These are phyloP conservation scores for Yponomeuta cagnagella DNA, from an alignment of 2,888 invertebrate species.

Conservation along the genomic window DNA sequence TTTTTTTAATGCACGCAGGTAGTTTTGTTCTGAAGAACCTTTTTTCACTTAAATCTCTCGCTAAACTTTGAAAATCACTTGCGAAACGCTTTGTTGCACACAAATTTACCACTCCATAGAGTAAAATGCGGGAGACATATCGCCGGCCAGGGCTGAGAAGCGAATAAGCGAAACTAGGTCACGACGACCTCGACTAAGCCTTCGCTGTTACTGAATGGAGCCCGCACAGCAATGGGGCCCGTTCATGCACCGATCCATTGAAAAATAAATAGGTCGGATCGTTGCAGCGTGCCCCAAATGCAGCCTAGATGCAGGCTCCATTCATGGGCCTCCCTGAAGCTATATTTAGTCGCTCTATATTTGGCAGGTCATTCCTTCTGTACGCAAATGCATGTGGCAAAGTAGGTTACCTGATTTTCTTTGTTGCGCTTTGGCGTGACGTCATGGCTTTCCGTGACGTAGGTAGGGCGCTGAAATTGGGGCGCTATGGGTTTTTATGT, in stretches of 20 bases:
- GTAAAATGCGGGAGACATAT: slow-evolving; percentile 15
- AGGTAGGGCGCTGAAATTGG: slow-evolving; percentile 19
- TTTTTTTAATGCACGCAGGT: slow-evolving; percentile 22
- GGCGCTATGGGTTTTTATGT: slow-evolving; percentile 14
- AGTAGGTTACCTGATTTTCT: slow-evolving; percentile 70
- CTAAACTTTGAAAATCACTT: background rate
- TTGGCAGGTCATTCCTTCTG: slow-evolving; percentile 67
- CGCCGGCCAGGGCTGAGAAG: slow-evolving; percentile 21
- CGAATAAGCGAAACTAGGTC: slow-evolving; percentile 52
- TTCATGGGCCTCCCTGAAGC: slow-evolving; percentile 52
- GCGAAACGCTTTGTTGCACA: background rate
- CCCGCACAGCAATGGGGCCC: slow-evolving; percentile 57
- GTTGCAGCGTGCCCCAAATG: slow-evolving; percentile 62
- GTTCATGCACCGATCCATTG: slow-evolving; percentile 70
- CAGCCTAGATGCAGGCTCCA: slow-evolving; percentile 50
- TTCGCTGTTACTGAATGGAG: slow-evolving; percentile 69
- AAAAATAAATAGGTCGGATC: slow-evolving; percentile 74
- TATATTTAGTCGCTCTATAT: slow-evolving; percentile 70
- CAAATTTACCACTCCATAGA: background rate
- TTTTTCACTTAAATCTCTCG: background rate
- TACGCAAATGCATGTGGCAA: slow-evolving; percentile 64
- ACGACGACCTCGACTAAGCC: slow-evolving; percentile 51
- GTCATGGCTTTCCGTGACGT: slow-evolving; percentile 49
- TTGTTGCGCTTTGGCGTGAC: slow-evolving; percentile 7
- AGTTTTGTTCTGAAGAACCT: background rate